These are phyloP conservation scores for Zygogramma bicolorata DNA, from an alignment of 2,888 invertebrate species.

Conservation along the genomic window DNA sequence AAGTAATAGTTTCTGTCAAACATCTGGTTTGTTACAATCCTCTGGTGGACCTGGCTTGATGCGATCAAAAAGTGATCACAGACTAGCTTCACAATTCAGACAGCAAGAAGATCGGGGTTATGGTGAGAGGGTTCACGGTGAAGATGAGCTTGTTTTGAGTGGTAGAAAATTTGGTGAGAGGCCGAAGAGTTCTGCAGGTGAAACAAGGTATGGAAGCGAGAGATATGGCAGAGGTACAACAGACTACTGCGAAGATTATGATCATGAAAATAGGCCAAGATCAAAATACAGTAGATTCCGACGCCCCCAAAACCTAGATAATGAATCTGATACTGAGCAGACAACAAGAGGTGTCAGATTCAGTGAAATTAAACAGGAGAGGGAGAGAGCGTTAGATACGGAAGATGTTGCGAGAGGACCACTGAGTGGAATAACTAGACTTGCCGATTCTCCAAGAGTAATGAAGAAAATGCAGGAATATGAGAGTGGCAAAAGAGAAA, in stretches of 20 bases:
- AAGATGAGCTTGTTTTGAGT: conserved; percentile 76
- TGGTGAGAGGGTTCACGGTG: conserved; percentile 70
- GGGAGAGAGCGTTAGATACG: conserved; percentile 85
- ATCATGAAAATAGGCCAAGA: conserved; percentile 74
- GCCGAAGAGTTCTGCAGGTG: conserved; percentile 57
- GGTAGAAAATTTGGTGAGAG: conserved; percentile 86
- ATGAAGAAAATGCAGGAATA: conserved; percentile 90
- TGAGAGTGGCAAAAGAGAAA: conserved; percentile 80
- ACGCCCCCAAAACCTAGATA: conserved; percentile 72
- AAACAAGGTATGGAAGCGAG: conserved; percentile 56
- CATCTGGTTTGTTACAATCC: conserved; percentile 70
- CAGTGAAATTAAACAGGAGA: conserved; percentile 73
- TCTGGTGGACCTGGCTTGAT: conserved; percentile 82
- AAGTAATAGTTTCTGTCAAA: conserved; percentile 67
- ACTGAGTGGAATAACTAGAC: conserved; percentile 88
- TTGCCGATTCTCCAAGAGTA: conserved; percentile 89
- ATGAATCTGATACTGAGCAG: conserved; percentile 82
- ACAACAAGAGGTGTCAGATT: conserved; percentile 74
- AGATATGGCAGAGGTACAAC: conserved; percentile 65
- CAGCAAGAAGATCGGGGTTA: conserved; percentile 77
- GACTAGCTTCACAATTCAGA: conserved; percentile 88
- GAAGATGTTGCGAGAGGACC: conserved; percentile 90
- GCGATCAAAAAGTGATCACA: conserved; percentile 93
- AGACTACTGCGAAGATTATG: conserved; percentile 79
- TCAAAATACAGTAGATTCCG: conserved; percentile 75